Evolutionary conservation across 2,888 invertebrate species (phyloP), one percentile per base, ranked within the genome.

Genomic region (Agrotis exclamationis): DNA sequence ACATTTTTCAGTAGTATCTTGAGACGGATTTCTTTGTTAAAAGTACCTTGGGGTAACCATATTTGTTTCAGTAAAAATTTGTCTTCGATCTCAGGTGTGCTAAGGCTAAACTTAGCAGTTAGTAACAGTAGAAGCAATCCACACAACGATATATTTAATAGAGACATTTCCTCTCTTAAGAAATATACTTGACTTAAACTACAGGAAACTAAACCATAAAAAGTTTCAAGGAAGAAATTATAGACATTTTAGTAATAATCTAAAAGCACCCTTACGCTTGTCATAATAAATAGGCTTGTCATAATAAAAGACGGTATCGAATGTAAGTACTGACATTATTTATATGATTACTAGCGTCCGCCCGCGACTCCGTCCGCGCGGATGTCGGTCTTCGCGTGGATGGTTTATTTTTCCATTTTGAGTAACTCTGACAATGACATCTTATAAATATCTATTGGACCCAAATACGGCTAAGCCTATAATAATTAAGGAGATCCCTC

Each of bases 1-100:
- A 54, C 24, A 51, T 45, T 51, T 64, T 24, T 60, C 22, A 51
- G 56, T 50, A 39, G 24, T n/a, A 63, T 56, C 44, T 69, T 59
- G 50, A 51, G 47, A 18, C 13, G 2, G 1, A 20, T 47, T 13
- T 50, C 24, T 22, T 2, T 67, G 22, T 13, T 54, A 16, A 48
- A 57, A 56, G 18, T 33, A 28, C 20, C 50, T 24, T 24, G 45
- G 24, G 45, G n/a, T 50, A 33, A 20, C 14, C 20, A 24, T 9
- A 7, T 48, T 45, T 45, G 14, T 44, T 63, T 16, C 9, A 28
- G 4, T 24, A 14, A 2, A n/a, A 24, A 14, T 14, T 48, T 65
- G 33, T 3, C 22, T 33, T 63, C 33, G 47, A 33, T 11, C 18
- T 18, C 14, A 33, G 6, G 9, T 9, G 9, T 33, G 14, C 7